Evolutionary conservation across 2,888 invertebrate species (phyloP), one percentile per base, ranked within the genome.

Genomic region (Lepidocyrtoides sp.): DNA sequence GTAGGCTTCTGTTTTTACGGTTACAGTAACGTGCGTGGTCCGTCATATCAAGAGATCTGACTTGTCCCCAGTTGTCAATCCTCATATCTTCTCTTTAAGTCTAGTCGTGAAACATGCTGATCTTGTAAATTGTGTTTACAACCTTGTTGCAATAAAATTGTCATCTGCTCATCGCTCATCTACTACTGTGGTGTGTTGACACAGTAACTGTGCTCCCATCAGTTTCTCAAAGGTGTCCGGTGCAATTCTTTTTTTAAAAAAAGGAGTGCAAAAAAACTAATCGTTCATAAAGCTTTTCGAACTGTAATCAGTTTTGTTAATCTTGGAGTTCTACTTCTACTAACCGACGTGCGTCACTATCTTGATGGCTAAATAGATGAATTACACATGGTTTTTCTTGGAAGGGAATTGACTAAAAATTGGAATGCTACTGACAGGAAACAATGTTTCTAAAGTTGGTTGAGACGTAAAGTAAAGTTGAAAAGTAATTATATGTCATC

Each of bases 1-100:
- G 75, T 60, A 60, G n/a, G n/a, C 60, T 12, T 32, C 66, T n/a
- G 32, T 60, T 82, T 60, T 36, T 69, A 69, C 14, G n/a, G 20
- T 26, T 69, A 20, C 48, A 23, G 7, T 23, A n/a, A n/a, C n/a
- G n/a, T 5, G 20, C 12, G 7, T 1, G 63, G 20, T 17, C 23
- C 48, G 20, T 75, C 75, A 48, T 23, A 14, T 14, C 12, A n/a
- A n/a, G 26, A 83, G 41, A 66, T 63, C 51, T 14, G 60, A 32
- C 48, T 60, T 66, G 84, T 69, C 26, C 60, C 8, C 51, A 26
- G 44, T 75, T 75, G 75, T 75, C 75, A 75, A 48, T 75, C 75
- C 0, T 20, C 44, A n/a, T 44, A 20, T 75, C 66, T 66, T 63
- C 3, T 29, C 32, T 17, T n/a, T 26, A 4, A 17, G 17, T 44